These are phyloP conservation scores for Minunthozetes semirufus DNA, from an alignment of 2,888 invertebrate genomes.

Conservation along the genomic window DNA sequence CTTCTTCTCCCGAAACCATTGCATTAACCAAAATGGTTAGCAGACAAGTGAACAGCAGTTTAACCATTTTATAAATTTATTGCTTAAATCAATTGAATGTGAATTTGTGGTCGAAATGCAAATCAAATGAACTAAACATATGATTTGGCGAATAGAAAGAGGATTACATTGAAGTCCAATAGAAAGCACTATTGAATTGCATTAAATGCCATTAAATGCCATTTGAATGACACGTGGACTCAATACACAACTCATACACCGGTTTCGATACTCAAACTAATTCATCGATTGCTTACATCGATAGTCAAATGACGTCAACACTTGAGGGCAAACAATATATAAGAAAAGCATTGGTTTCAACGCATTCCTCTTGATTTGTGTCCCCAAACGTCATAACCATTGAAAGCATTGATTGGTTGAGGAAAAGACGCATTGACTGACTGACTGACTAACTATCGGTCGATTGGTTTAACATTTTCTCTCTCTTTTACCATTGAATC, in stretches of 20 bases:
- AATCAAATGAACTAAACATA: neutral
- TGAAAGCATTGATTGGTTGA: neutral
- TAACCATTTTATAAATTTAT: neutral
- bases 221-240: conserved; percentile 25
- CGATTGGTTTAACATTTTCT: neutral
- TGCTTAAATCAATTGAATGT: conserved; percentile 1
- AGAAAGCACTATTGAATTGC: neutral
- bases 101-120: neutral
- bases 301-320: neutral
- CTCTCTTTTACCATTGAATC: no score
- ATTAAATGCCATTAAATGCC: conserved; percentile 3
- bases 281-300: neutral
- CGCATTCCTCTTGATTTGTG: neutral
- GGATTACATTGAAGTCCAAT: neutral
- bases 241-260: neutral
- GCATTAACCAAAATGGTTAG: neutral
- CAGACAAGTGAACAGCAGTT: neutral
- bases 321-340: neutral
- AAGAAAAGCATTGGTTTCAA: neutral
- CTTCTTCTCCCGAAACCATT: conserved; percentile 5
- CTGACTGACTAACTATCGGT: neutral
- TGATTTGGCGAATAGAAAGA: no score
- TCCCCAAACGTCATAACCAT: neutral
- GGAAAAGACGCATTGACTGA: neutral
- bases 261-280: neutral